Evolutionary conservation across 2,888 invertebrate genomes (phyloP).

Genomic region (Caenorhabditis sp.): DNA sequence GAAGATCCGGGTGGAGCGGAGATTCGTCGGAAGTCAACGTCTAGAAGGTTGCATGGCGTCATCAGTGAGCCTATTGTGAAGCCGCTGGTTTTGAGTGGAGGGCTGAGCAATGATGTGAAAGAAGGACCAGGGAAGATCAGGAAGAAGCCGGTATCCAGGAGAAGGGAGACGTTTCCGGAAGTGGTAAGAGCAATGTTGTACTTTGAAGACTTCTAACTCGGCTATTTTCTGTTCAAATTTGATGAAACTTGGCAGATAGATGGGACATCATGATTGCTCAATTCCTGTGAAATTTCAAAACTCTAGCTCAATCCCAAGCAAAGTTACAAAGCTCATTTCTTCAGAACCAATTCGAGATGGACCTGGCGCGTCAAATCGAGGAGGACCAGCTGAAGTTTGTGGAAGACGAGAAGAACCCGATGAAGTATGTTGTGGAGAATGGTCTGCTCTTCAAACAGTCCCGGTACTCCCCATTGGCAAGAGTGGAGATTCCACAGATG

Average conservation of each 20-base stretch:
- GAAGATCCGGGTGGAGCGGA: constrained; percentile 46
- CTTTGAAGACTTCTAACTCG: too few species aligned
- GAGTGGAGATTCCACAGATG: constrained; percentile 48
- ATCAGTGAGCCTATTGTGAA: constrained; percentile 36
- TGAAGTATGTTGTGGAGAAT: constrained; percentile 66
- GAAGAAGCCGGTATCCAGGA: constrained; percentile 1
- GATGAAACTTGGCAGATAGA: too few species aligned
- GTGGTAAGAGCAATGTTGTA: constrained; percentile 20
- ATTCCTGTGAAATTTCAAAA: neutral
- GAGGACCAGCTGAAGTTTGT: constrained; percentile 66
- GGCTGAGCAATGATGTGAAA: constrained; percentile 10
- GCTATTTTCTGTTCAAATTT: too few species aligned
- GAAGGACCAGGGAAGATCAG: neutral
- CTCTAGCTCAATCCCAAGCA: neutral
- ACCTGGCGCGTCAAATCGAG: constrained; percentile 61
- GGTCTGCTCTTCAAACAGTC: constrained; percentile 59
- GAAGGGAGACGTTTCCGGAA: constrained; percentile 14
- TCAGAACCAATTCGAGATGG: constrained; percentile 57
- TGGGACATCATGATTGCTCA: neutral
- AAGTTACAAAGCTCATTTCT: neutral
- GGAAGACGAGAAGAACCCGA: constrained; percentile 60
- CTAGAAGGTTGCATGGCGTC: constrained; percentile 40
- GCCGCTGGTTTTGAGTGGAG: constrained; percentile 30
- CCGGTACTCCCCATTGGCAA: constrained; percentile 50
- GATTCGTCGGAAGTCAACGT: constrained; percentile 13